These are phyloP conservation scores for Cynopterus brachyotis DNA, from an alignment of 2,113 vertebrate genomes.

Conservation along the genomic window DNA sequence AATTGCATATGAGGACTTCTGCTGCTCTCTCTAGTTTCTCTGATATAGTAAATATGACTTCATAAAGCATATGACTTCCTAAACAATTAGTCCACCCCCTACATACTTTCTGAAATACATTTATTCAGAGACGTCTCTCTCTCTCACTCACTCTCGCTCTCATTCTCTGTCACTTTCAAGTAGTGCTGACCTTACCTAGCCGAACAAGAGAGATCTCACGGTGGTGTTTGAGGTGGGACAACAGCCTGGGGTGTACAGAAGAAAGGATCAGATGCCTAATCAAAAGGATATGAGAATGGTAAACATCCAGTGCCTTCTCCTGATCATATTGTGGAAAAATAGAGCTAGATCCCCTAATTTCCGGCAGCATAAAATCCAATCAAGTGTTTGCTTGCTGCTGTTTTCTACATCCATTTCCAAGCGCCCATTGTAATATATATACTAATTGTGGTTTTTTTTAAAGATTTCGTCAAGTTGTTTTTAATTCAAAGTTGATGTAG, in stretches of 20 bases:
- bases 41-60: neutral
- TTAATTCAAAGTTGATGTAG: slow-evolving; percentile 31
- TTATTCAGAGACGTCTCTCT: neutral
- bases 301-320: neutral
- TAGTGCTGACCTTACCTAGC: neutral
- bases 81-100: neutral
- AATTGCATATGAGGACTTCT: neutral
- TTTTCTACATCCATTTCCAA: neutral
- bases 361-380: slow-evolving; percentile 33
- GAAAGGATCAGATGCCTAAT: neutral
- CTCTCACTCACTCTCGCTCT: too few relatives aligned
- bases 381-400: neutral
- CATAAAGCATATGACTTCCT: neutral
- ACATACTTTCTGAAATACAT: neutral
- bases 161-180: neutral
- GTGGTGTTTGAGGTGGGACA: neutral
- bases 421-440: slow-evolving; percentile 18
- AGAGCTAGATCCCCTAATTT: neutral
- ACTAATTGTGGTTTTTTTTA: slow-evolving; percentile 51
- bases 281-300: neutral
- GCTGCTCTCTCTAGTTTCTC: neutral
- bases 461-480: slow-evolving; percentile 40
- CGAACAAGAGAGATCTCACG: neutral
- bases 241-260: accelerated
- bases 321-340: neutral